A percentile compares a stretch with the other conserved stretches of the same genome.
phyloP scores from a whole-genome alignment of 2,113 vertebrate species.

The Pseudorectes ferrugineus region DNA sequence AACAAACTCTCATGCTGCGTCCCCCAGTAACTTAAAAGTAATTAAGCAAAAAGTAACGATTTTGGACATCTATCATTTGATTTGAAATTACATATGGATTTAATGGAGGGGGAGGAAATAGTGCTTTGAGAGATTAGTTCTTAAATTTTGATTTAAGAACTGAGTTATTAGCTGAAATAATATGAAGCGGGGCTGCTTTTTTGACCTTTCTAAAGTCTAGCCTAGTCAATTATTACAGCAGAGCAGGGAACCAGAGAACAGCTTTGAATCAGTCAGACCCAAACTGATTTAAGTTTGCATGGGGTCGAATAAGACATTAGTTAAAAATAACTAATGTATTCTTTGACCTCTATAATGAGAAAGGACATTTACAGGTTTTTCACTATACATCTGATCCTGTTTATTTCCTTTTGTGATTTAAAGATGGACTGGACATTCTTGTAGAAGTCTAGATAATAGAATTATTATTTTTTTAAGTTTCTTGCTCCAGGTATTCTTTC shows the following conservation, averaged over 20 bases:
- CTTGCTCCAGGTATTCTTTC: neutral
- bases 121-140: slow-evolving; percentile 77
- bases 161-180: slow-evolving; percentile 75
- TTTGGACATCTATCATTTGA: slow-evolving; percentile 72
- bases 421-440: neutral
- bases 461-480: neutral
- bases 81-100: slow-evolving; percentile 74
- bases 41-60: slow-evolving; percentile 73
- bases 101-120: slow-evolving; percentile 62
- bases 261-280: slow-evolving; percentile 75
- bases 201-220: slow-evolving; percentile 71
- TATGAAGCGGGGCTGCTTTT: slow-evolving; percentile 64
- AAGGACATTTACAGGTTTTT: slow-evolving; percentile 64
- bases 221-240: slow-evolving; percentile 76
- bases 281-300: slow-evolving; percentile 79
- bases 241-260: slow-evolving; percentile 70
- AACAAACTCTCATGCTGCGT: slow-evolving; percentile 69
- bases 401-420: slow-evolving; percentile 37
- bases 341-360: slow-evolving; percentile 70
- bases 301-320: slow-evolving; percentile 71
- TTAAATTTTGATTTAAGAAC: slow-evolving; percentile 75
- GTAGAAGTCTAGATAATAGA: neutral
- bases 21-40: slow-evolving; percentile 65
- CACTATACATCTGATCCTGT: slow-evolving; percentile 45
- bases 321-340: slow-evolving; percentile 75